These are phyloP conservation scores for Vicugna pacos DNA, from an alignment of 2,113 vertebrate species.

Conservation along the genomic window DNA sequence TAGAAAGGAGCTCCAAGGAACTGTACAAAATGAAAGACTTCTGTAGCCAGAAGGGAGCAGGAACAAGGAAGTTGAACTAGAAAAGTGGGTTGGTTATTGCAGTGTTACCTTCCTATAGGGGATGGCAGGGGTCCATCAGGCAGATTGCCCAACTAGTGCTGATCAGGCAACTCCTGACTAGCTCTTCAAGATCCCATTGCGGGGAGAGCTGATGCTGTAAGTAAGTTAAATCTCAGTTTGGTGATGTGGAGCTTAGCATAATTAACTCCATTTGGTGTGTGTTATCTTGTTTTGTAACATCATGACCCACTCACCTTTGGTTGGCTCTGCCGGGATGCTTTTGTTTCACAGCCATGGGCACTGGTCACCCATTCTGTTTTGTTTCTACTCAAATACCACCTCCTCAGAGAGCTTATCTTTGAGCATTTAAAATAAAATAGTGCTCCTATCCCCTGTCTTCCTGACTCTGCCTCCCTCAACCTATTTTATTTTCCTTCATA, in stretches of 20 bases:
- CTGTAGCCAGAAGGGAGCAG: not conserved
- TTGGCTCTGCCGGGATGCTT: not conserved
- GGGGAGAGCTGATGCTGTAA: not conserved
- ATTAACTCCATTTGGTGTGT: not conserved
- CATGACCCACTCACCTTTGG: too few species aligned
- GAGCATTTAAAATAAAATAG: constrained; percentile 1
- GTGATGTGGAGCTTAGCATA: not conserved
- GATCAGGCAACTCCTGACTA: not conserved
- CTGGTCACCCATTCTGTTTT: not conserved
- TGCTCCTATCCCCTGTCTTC: not conserved
- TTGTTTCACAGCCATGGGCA: not conserved
- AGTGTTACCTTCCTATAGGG: not conserved
- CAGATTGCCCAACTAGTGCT: not conserved
- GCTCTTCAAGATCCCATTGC: not conserved
- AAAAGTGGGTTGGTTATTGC: too few species aligned
- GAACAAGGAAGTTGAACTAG: not conserved
- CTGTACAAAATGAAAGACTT: not conserved
- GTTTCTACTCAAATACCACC: not conserved
- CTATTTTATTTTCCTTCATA: constrained; percentile 22
- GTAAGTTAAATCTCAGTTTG: not conserved
- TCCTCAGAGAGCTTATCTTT: not conserved
- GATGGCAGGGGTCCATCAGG: not conserved
- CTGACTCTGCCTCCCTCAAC: not conserved
- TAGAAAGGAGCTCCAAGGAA: not conserved
- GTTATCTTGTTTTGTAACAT: not conserved